Evolutionary conservation across 2,113 vertebrate species (phyloP).

Genomic region (Hippocampus zosterae): DNA sequence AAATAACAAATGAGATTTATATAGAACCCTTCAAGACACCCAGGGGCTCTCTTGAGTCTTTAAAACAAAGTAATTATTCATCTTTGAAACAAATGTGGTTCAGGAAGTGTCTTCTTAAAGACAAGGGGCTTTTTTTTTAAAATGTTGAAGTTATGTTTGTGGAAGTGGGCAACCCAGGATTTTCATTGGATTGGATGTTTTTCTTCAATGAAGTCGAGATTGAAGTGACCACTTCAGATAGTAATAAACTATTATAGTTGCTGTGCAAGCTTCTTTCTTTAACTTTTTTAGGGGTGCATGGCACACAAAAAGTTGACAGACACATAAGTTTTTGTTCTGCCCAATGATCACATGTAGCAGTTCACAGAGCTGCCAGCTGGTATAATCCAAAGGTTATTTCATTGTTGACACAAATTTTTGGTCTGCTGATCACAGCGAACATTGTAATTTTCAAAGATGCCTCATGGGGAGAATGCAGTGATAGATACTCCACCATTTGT

Average conservation of each 20-base stretch:
- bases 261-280: background rate
- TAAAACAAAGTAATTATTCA: too few species aligned
- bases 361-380: background rate
- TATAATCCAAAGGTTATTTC: background rate
- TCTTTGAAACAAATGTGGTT: too few species aligned
- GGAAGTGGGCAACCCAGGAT: too few species aligned
- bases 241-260: background rate
- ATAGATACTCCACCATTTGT: slow-evolving; percentile 2
- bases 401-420: background rate
- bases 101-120: too few species aligned
- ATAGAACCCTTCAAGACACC: too few species aligned
- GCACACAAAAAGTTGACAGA: background rate
- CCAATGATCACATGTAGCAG: background rate
- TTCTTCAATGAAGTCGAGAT: background rate
- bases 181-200: background rate
- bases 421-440: slow-evolving; percentile 10
- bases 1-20: too few species aligned
- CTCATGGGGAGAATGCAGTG: background rate
- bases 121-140: too few species aligned
- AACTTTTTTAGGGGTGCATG: background rate
- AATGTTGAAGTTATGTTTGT: too few species aligned
- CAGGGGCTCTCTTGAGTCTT: too few species aligned
- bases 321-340: background rate
- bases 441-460: background rate
- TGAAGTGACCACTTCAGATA: background rate